A percentile compares a stretch with the other conserved stretches of the same genome.
Conservation (phyloP, 53 echinoderm and acorn worm species). For the Antedon mediterranea region DNA sequence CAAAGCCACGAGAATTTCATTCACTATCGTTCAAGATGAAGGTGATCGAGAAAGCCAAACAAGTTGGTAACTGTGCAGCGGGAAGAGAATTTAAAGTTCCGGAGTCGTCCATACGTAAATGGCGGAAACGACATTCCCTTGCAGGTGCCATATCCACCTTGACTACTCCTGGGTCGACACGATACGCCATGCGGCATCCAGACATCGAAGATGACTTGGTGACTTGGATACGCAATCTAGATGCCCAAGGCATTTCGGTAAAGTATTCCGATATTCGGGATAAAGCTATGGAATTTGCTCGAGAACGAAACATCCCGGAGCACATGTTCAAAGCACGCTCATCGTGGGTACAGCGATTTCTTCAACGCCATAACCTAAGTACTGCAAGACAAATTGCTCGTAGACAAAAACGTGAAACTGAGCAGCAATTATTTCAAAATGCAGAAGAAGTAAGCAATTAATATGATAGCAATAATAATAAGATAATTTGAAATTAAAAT, state of each 20-base stretch:
- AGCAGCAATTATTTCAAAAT: background rate
- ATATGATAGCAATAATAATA: too few relatives aligned
- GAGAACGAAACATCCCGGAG: background rate
- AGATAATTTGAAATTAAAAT: too few relatives aligned
- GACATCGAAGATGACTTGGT: background rate
- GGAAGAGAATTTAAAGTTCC: constrained; percentile 24
- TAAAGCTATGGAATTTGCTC: background rate
- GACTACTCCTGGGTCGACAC: background rate
- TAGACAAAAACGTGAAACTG: background rate
- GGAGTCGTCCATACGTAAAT: constrained; percentile 20
- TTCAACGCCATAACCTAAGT: background rate
- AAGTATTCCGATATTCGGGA: background rate
- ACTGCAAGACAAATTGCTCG: background rate
- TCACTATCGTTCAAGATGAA: constrained; percentile 3
- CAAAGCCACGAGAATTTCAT: background rate
- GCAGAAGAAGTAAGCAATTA: background rate
- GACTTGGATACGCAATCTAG: background rate
- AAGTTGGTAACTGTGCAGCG: constrained; percentile 21
- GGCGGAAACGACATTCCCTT: constrained; percentile 3
- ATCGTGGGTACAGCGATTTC: background rate
- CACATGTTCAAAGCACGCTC: background rate
- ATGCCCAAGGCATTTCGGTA: background rate
- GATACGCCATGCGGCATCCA: background rate
- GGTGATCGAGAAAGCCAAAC: constrained; percentile 10
- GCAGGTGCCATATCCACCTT: background rate